Evolutionary conservation across 2,113 vertebrate species (phyloP).

Genomic region (Aegotheles bennettii): DNA sequence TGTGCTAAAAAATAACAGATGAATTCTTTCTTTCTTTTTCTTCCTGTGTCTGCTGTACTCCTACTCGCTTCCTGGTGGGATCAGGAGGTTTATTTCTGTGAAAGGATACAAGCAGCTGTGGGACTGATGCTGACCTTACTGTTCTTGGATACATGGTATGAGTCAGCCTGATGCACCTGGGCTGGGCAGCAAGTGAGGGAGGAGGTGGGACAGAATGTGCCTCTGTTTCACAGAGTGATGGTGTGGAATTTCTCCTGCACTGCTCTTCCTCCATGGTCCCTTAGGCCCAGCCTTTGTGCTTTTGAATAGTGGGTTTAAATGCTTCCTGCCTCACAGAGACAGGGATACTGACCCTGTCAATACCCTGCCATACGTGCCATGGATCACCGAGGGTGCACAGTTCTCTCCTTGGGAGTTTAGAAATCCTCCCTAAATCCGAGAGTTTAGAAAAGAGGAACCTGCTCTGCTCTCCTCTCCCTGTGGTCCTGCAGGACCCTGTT

Average conservation of each 20-base stretch:
- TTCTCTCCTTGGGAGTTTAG: neutral
- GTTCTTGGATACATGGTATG: neutral
- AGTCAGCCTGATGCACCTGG: neutral
- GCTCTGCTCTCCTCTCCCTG: neutral
- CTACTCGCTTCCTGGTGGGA: neutral
- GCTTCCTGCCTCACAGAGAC: neutral
- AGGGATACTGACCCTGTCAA: neutral
- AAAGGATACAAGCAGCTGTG: neutral
- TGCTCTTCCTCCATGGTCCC: neutral
- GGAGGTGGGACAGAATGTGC: neutral
- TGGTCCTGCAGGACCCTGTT: neutral
- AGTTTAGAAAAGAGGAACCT: neutral
- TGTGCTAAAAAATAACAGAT: neutral
- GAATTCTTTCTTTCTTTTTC: neutral
- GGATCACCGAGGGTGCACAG: too few species aligned
- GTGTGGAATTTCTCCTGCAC: neutral
- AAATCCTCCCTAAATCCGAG: too few species aligned
- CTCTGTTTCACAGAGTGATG: neutral
- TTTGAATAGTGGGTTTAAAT: neutral
- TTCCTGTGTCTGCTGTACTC: neutral
- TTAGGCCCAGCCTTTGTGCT: neutral
- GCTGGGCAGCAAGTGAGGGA: neutral
- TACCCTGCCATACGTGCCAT: too few species aligned
- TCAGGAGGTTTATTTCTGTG: neutral
- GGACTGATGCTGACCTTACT: neutral